Evolutionary conservation across 2,797 vertebrate species (phyloP).

Genomic region (Hozukius guyotensis): DNA sequence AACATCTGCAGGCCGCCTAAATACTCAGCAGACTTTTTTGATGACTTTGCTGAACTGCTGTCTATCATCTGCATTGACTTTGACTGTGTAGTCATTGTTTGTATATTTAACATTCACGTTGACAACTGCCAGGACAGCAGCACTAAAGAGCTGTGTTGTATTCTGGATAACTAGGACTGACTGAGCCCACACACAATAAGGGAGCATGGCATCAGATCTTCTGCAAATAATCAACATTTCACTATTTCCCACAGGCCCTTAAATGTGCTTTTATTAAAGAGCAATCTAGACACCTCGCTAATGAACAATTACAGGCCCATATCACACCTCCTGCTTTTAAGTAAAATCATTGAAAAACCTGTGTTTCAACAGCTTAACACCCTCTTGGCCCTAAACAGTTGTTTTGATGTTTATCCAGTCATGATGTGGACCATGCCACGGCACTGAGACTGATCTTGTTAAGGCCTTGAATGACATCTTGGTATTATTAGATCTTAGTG

Average conservation of each 20-base stretch:
- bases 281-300: neutral
- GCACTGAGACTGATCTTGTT: neutral
- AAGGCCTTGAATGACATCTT: neutral
- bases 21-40: neutral
- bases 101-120: neutral
- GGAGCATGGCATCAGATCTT: neutral
- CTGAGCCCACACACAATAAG: neutral
- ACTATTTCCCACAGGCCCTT: neutral
- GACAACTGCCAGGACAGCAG: neutral
- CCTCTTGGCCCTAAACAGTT: neutral
- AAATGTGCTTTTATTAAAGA: neutral
- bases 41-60: neutral
- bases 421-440: neutral
- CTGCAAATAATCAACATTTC: neutral
- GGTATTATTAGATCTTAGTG: neutral
- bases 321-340: neutral
- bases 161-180: neutral
- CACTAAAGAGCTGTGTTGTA: neutral
- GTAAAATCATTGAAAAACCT: neutral
- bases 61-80: neutral
- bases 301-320: neutral
- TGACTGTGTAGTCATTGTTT: neutral
- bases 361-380: neutral
- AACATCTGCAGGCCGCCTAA: neutral
- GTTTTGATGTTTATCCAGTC: neutral